Conservation (phyloP, 2,888 invertebrate species). For the Tenthredo notha region DNA sequence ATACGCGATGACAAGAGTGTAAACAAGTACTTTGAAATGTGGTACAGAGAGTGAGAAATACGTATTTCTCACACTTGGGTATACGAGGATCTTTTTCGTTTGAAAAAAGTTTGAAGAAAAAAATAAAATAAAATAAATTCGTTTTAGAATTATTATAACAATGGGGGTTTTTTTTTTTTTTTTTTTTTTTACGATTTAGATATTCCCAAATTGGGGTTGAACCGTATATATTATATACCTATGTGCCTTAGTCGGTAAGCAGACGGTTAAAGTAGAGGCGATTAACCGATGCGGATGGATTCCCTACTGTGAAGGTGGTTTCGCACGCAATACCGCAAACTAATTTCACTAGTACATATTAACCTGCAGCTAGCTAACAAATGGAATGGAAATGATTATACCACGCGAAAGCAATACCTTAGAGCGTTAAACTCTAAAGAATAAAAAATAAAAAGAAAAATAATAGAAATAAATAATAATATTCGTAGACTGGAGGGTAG, state of each 20-base stretch:
- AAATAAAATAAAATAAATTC: neutral
- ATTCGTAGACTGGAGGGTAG: no score
- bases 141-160: neutral
- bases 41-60: neutral
- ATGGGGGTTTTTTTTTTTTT: no score
- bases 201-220: neutral
- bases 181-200: neutral
- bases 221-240: no score
- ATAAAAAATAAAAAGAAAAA: no score
- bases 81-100: neutral
- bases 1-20: neutral
- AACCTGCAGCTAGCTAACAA: neutral
- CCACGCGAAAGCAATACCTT: neutral
- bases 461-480: no score
- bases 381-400: conserved; percentile 28
- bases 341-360: neutral
- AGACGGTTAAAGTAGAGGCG: conserved; percentile 27
- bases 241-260: neutral
- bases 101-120: neutral
- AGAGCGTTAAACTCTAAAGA: neutral
- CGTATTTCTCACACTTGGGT: neutral
- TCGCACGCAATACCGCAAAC: conserved; percentile 31
- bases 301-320: neutral
- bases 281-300: conserved; percentile 36
- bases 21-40: conserved; percentile 38